Evolutionary conservation across 2,888 invertebrate species (phyloP).

Genomic region (Trilocha varians): DNA sequence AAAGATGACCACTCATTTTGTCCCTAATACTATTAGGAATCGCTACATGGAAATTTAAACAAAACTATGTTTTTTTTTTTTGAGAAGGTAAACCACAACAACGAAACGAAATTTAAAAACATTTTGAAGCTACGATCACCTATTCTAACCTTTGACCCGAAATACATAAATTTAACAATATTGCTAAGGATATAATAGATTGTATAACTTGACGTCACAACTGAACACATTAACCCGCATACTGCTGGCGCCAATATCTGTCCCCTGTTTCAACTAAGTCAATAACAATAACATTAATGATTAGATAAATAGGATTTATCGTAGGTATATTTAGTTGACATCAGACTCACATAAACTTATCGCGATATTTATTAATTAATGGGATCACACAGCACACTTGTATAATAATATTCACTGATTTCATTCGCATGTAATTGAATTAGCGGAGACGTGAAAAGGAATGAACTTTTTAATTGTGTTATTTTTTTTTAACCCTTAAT

Average conservation of each 20-base stretch:
- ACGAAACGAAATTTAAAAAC: too few relatives aligned
- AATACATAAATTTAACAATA: too few relatives aligned
- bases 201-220: constrained; percentile 21
- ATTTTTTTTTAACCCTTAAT: too few relatives aligned
- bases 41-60: too few relatives aligned
- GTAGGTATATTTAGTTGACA: constrained; percentile 21
- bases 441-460: too few relatives aligned
- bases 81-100: too few relatives aligned
- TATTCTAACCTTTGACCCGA: too few relatives aligned
- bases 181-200: constrained; percentile 15
- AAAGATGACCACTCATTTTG: too few relatives aligned
- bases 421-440: not conserved
- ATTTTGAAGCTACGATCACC: too few relatives aligned
- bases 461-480: too few relatives aligned
- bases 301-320: constrained; percentile 33
- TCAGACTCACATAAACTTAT: constrained; percentile 17
- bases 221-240: constrained; percentile 48
- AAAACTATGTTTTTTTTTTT: too few relatives aligned
- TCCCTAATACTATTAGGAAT: too few relatives aligned
- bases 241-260: constrained; percentile 47
- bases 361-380: not conserved
- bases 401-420: not conserved
- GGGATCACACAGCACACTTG: not conserved
- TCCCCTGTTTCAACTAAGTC: constrained; percentile 25
- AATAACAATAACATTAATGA: constrained; percentile 26